A percentile compares a stretch with the other conserved stretches of the same genome.
These are phyloP conservation scores for Poecile atricapillus DNA, from an alignment of 2,113 vertebrate species.

Conservation along the genomic window DNA sequence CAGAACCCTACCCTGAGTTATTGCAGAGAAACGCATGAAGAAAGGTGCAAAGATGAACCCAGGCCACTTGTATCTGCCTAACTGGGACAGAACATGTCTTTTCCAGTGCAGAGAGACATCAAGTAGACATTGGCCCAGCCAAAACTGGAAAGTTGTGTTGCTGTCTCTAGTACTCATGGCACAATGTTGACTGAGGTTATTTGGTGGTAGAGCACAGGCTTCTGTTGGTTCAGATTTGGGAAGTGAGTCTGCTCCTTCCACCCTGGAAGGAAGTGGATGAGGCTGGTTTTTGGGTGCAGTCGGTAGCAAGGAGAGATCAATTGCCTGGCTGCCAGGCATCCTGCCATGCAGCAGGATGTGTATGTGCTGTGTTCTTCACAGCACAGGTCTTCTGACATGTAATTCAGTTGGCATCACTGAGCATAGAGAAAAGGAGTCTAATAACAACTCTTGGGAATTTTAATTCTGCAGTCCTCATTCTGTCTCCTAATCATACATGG, in stretches of 20 bases:
- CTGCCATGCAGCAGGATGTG: background rate
- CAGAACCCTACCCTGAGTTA: background rate
- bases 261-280: background rate
- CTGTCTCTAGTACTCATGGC: background rate
- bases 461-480: background rate
- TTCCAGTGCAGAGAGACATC: background rate
- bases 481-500: background rate
- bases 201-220: background rate
- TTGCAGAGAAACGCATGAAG: background rate
- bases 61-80: background rate
- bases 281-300: background rate
- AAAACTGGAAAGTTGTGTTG: background rate
- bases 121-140: background rate
- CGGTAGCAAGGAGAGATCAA: background rate
- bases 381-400: background rate
- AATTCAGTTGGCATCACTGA: background rate
- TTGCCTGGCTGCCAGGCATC: background rate
- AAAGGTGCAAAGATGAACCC: background rate
- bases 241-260: background rate
- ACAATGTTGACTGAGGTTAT: no score
- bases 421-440: background rate
- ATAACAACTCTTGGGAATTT: background rate
- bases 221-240: accelerated
- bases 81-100: background rate
- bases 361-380: background rate